phyloP scores from a whole-genome alignment of 2,888 invertebrate species.

The Nemotelus pantherinus region DNA sequence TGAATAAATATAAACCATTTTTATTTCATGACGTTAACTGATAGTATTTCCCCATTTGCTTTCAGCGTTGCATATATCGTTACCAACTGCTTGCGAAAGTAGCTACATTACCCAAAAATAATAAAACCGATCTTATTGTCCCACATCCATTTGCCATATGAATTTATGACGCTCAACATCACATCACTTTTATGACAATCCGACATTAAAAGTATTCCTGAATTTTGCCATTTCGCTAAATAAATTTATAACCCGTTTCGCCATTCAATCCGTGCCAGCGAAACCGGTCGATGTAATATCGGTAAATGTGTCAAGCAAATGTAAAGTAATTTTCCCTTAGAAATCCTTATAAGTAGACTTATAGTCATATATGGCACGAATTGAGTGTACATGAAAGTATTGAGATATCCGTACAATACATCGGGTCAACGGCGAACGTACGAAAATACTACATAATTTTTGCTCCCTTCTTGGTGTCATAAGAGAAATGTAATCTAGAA shows the following conservation, averaged over 20 bases:
- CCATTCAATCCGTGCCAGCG: not conserved
- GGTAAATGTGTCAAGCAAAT: too few species aligned
- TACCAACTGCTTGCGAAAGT: too few species aligned
- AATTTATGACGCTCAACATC: too few species aligned
- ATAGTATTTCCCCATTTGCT: too few species aligned
- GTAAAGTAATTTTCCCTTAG: not conserved
- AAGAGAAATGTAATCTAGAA: constrained; percentile 12
- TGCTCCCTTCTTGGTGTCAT: not conserved
- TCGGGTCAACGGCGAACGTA: not conserved
- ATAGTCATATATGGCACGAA: not conserved
- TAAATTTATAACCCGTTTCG: not conserved
- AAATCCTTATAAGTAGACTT: not conserved
- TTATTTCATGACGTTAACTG: too few species aligned
- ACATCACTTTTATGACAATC: too few species aligned
- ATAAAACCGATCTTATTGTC: too few species aligned
- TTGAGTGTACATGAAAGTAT: not conserved
- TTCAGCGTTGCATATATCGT: too few species aligned
- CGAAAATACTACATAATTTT: not conserved
- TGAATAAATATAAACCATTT: too few species aligned
- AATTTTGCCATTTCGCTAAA: not conserved
- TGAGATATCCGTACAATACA: not conserved
- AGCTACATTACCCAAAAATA: too few species aligned
- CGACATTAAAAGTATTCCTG: not conserved
- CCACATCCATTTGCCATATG: too few species aligned
- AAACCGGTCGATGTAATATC: not conserved